Conservation (phyloP, 1,140 invertebrate species). For the Plectrocnemia conspersa region DNA sequence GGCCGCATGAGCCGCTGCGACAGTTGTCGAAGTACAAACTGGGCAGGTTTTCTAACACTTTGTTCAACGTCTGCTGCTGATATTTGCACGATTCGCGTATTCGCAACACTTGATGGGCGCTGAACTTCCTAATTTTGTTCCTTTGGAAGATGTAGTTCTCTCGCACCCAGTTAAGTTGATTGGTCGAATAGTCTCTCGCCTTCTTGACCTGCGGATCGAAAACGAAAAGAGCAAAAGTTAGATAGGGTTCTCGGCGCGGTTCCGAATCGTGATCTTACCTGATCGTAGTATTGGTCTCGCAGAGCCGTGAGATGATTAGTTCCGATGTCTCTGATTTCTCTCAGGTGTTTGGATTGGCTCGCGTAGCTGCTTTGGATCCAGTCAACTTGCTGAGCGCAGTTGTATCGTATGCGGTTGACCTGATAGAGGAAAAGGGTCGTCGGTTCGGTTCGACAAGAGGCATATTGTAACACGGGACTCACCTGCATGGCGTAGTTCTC, state of each 20-base stretch:
- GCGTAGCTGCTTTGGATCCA: conserved; percentile 89
- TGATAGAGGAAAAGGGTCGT: conserved; percentile 37
- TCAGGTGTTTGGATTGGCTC: conserved; percentile 78
- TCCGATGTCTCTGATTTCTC: conserved; percentile 86
- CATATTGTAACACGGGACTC: conserved; percentile 26
- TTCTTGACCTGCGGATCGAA: conserved; percentile 62
- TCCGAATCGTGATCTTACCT: conserved; percentile 59
- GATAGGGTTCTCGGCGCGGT: neutral
- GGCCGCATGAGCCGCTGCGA: conserved; percentile 76
- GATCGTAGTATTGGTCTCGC: conserved; percentile 87
- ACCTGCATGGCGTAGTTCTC: conserved; percentile 91
- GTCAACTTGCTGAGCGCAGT: conserved; percentile 88
- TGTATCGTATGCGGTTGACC: conserved; percentile 85
- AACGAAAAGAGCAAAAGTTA: conserved; percentile 8
- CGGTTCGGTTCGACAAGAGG: neutral
- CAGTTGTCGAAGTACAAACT: conserved; percentile 90
- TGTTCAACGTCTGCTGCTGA: conserved; percentile 90
- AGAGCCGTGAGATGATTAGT: conserved; percentile 78
- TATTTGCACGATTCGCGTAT: conserved; percentile 91
- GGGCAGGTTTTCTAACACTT: conserved; percentile 91
- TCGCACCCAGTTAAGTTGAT: conserved; percentile 85
- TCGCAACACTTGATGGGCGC: conserved; percentile 81
- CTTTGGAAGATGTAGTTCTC: conserved; percentile 94
- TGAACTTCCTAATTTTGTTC: conserved; percentile 90
- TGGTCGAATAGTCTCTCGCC: conserved; percentile 84